Conservation (phyloP, 2,797 vertebrate species). For the Centropyge bicolor region DNA sequence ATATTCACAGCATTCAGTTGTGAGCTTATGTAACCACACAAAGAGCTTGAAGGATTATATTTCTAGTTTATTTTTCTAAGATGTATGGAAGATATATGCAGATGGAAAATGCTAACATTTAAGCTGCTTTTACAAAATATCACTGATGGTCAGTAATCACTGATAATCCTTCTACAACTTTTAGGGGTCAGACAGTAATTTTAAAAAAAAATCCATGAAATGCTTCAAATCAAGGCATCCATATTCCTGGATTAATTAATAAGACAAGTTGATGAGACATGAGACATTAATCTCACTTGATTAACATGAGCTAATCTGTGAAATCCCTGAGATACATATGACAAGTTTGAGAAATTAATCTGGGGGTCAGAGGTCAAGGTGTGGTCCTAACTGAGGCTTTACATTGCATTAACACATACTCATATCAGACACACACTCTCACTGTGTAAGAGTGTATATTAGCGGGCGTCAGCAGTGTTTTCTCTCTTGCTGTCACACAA, state of each 20-base stretch:
- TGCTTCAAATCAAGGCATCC: not conserved
- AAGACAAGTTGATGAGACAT: not conserved
- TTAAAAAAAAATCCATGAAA: constrained; percentile 11
- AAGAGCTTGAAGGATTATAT: not conserved
- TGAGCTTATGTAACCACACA: not conserved
- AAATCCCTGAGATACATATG: constrained; percentile 19
- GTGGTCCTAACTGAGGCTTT: not conserved
- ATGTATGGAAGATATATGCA: not conserved
- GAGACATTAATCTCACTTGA: constrained; percentile 5
- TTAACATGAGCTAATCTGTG: constrained; percentile 6
- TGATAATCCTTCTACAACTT: not conserved
- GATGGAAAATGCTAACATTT: not conserved
- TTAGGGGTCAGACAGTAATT: constrained; percentile 3
- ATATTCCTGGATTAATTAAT: constrained; percentile 14
- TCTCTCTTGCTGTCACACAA: constrained; percentile 9
- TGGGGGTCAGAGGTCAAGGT: not conserved
- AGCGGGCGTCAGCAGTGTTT: not conserved
- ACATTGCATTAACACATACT: not conserved
- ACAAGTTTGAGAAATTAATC: constrained; percentile 26
- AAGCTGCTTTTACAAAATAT: constrained; percentile 3
- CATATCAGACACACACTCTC: not conserved
- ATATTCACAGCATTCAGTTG: constrained; percentile 8
- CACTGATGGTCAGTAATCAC: constrained; percentile 3
- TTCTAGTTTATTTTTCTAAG: not conserved
- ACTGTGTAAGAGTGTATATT: not conserved